These are phyloP conservation scores for Hirtodrosophila trivittata DNA, from an alignment of 2,888 invertebrate species.

Conservation along the genomic window DNA sequence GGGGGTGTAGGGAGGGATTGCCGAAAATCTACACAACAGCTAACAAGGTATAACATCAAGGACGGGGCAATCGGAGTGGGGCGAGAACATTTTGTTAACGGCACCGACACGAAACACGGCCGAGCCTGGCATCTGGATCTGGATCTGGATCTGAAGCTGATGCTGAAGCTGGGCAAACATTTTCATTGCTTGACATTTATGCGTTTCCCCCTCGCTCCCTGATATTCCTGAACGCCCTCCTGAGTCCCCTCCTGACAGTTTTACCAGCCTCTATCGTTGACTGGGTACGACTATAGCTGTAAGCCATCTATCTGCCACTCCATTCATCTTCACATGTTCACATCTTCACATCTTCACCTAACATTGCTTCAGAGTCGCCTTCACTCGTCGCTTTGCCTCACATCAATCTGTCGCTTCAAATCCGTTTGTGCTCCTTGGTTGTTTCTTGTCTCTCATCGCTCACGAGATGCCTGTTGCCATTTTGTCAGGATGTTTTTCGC, in stretches of 20 bases:
- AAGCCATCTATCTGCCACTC: slow-evolving; percentile 55
- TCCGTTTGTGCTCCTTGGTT: slow-evolving; percentile 40
- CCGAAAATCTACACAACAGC: slow-evolving; percentile 61
- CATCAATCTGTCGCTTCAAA: slow-evolving; percentile 71
- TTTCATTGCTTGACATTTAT: slow-evolving; percentile 74
- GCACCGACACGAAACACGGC: slow-evolving; percentile 61
- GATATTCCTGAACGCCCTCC: background rate
- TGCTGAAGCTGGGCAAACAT: slow-evolving; percentile 62
- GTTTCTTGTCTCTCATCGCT: slow-evolving; percentile 16
- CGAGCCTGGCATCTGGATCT: background rate
- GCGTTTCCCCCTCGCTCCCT: slow-evolving; percentile 8
- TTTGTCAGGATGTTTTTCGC: slow-evolving; percentile 34
- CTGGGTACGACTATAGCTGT: slow-evolving; percentile 11
- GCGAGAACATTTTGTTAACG: slow-evolving; percentile 67
- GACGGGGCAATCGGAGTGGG: slow-evolving; percentile 21
- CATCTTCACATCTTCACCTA: slow-evolving; percentile 22
- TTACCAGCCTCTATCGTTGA: background rate
- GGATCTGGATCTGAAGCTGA: too few species aligned
- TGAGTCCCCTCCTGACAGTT: background rate
- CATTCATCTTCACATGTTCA: slow-evolving; percentile 52
- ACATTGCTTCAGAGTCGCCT: slow-evolving; percentile 8
- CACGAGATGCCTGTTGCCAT: slow-evolving; percentile 46
- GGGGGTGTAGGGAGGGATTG: background rate
- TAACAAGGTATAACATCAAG: slow-evolving; percentile 71
- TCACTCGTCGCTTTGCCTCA: slow-evolving; percentile 39